Percentiles rank a stretch among this genome's conserved stretches.
phyloP scores from a whole-genome alignment of 1,140 invertebrate species.

The Macrobrachium rosenbergii region DNA sequence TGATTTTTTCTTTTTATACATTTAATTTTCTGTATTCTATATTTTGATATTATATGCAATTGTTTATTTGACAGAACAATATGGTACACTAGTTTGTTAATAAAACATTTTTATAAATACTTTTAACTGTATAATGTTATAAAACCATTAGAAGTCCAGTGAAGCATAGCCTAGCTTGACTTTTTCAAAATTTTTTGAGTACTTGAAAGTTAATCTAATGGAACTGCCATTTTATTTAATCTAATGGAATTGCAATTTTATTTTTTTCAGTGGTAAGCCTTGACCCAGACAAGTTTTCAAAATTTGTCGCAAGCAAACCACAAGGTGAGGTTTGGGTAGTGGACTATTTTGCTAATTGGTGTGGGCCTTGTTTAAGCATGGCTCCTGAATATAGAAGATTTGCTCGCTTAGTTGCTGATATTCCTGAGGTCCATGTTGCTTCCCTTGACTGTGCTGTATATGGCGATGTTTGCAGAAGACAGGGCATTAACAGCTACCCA shows the following conservation, averaged over 20 bases:
- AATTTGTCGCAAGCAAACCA: constrained; percentile 42
- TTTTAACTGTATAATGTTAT: too few species aligned
- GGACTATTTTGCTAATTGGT: constrained; percentile 81
- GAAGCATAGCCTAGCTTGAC: not conserved
- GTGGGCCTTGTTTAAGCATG: constrained; percentile 79
- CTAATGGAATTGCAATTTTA: not conserved
- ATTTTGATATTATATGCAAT: too few species aligned
- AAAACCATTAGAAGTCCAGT: too few species aligned
- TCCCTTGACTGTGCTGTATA: constrained; percentile 87
- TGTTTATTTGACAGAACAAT: too few species aligned
- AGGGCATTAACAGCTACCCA: constrained; percentile 80
- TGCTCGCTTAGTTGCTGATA: constrained; percentile 70
- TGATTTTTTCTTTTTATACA: too few species aligned
- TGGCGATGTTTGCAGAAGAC: constrained; percentile 78
- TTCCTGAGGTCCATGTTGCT: constrained; percentile 76
- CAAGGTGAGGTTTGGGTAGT: constrained; percentile 75
- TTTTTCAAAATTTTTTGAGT: not conserved
- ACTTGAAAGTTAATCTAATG: not conserved
- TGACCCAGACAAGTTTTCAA: constrained; percentile 44
- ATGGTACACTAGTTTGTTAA: too few species aligned
- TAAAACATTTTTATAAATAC: too few species aligned
- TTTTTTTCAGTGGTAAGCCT: constrained; percentile 53
- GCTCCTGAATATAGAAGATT: constrained; percentile 76
- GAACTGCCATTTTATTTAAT: too few species aligned
- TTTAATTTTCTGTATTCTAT: too few species aligned